Evolutionary conservation across 2,888 invertebrate species (phyloP).

Genomic region (Frankliniella fusca): DNA sequence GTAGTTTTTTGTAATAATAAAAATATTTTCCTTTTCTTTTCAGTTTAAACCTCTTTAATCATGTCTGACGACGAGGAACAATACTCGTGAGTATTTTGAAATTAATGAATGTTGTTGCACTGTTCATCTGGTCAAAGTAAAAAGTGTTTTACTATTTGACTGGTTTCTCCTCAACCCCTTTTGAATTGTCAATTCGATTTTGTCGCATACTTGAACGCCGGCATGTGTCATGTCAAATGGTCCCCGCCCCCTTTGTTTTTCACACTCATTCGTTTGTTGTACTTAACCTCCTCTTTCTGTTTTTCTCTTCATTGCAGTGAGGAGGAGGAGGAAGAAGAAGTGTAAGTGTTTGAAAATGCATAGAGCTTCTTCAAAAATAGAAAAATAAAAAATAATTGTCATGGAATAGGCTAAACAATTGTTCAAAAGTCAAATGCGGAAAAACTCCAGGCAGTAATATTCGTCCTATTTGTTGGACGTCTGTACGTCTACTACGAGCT

Average conservation of each 20-base stretch:
- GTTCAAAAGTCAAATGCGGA: too few relatives aligned
- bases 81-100: constrained; percentile 76
- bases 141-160: constrained; percentile 13
- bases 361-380: too few relatives aligned
- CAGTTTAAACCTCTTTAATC: constrained; percentile 62
- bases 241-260: background rate
- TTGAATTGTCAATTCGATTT: constrained; percentile 30
- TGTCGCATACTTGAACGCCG: constrained; percentile 12
- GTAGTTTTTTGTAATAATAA: background rate
- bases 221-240: background rate
- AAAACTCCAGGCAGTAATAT: too few relatives aligned
- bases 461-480: too few relatives aligned
- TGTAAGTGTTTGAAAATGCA: constrained; percentile 57
- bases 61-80: constrained; percentile 93
- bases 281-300: background rate
- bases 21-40: constrained; percentile 45
- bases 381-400: too few relatives aligned
- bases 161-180: constrained; percentile 17
- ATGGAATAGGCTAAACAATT: too few relatives aligned
- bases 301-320: constrained; percentile 51
- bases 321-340: constrained; percentile 73
- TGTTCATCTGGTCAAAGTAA: background rate
- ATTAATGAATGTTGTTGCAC: constrained; percentile 30
- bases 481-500: too few relatives aligned
- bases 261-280: background rate